phyloP scores from a whole-genome alignment of 35 echinoderm and acorn worm species.

The Lytechinus pictus region DNA sequence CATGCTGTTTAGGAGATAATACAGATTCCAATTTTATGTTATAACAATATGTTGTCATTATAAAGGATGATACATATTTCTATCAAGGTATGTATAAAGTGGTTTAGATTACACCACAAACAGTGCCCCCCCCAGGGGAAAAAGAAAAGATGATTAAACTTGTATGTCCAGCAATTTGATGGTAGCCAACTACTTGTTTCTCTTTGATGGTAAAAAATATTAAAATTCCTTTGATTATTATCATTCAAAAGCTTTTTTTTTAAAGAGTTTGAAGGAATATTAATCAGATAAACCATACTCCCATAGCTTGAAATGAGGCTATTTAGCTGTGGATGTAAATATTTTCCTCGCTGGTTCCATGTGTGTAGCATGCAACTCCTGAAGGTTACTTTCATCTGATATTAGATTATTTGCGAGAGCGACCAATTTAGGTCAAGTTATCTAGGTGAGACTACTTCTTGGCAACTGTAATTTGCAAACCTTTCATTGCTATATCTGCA shows the following conservation, averaged over 20 bases:
- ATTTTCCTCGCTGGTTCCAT: neutral
- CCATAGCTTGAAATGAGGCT: neutral
- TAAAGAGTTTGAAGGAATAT: too few relatives aligned
- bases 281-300: neutral
- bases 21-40: too few relatives aligned
- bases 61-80: neutral
- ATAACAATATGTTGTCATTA: too few relatives aligned
- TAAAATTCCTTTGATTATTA: too few relatives aligned
- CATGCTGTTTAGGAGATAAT: too few relatives aligned
- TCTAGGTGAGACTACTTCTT: neutral
- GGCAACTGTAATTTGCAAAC: neutral
- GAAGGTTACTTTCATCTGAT: conserved; percentile 1
- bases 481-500: too few relatives aligned
- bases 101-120: neutral
- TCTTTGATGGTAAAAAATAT: too few relatives aligned
- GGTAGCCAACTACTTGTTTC: too few relatives aligned
- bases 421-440: neutral
- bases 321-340: neutral
- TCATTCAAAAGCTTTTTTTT: too few relatives aligned
- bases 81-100: neutral
- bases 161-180: too few relatives aligned
- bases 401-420: neutral
- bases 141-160: too few relatives aligned
- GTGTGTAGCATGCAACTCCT: neutral
- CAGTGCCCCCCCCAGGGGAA: neutral